Evolutionary conservation across 2,888 invertebrate species (phyloP).

Genomic region (Petrolisthes cinctipes): DNA sequence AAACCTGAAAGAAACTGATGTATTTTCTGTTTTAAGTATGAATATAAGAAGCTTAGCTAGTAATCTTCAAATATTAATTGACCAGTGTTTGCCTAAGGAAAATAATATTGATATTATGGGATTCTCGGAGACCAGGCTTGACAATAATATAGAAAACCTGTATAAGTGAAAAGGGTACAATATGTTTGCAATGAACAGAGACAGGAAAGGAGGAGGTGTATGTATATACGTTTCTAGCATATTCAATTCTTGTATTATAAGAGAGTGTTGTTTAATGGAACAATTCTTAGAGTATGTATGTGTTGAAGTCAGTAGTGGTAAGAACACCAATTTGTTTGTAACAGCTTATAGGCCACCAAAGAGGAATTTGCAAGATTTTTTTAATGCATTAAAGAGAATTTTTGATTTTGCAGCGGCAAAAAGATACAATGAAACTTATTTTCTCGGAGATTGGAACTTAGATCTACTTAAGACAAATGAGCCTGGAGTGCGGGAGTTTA

Average conservation of each 20-base stretch:
- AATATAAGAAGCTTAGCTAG: no score
- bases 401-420: not conserved
- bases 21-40: constrained; percentile 9
- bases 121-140: no score
- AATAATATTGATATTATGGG: no score
- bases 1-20: not conserved
- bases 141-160: no score
- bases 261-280: constrained; percentile 2
- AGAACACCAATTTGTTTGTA: not conserved
- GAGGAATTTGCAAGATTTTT: no score
- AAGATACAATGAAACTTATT: constrained; percentile 1
- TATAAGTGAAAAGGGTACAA: no score
- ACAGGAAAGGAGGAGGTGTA: not conserved
- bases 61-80: no score
- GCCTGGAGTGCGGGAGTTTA: not conserved
- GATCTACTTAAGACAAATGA: constrained; percentile 6
- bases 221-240: constrained; percentile 6
- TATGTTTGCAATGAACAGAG: constrained; percentile 1
- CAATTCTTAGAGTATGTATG: not conserved
- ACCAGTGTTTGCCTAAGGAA: no score
- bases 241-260: not conserved
- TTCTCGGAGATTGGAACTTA: constrained; percentile 12
- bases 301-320: not conserved
- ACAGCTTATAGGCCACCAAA: constrained; percentile 9
- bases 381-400: not conserved